Base-by-base conservation (phyloP, 2,888 invertebrate genomes). In the Pardosa pseudoannulata region DNA sequence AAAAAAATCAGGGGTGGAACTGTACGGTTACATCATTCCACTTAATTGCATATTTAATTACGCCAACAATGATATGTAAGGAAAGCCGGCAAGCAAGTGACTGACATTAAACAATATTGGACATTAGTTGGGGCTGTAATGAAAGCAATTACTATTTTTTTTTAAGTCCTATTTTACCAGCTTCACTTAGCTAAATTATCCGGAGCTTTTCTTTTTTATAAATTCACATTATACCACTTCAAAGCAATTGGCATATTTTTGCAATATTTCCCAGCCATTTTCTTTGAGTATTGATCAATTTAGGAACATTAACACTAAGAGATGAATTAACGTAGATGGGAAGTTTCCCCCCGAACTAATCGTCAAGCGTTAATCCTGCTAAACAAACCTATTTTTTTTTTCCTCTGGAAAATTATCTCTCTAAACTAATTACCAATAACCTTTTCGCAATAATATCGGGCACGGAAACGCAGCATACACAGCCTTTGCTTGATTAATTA, bases 371-470 rank as follows among this genome's bases (percentile, higher is more conserved):
- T 46, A 46, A 46, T 46, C 46, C 46, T 16, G 5, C 13, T 16
- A 16, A 46, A 46, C 9, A 16, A 2, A 13, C 46, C 7, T n/a
- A 46, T 13, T n/a, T n/a, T n/a, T n/a, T n/a, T n/a, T n/a, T n/a
- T n/a, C 2, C 46, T 46, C 46, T 6, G 16, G 9, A 23, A 56
- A 56, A 56, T 56, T 56, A 56, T 56, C 56, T 56, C 16, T 56
- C 56, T 3, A 11, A 56, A 56, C 13, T 56, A 56, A 56, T 56
- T 56, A 56, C 23, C 56, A 23, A 56, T 56, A 56, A 56, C 56
- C 23, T 56, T 56, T 23, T 16, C 5, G 23, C 19, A 56, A 23
- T 56, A 56, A 23, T 23, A 56, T 56, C 19, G 23, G 11, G 56
- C 23, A 23, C 56, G 56, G 56, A 23, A 56, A 23, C 23, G 2